Evolutionary conservation across 2,113 vertebrate species (phyloP), one percentile per base, ranked within the genome.

Genomic region (Tichodroma muraria): DNA sequence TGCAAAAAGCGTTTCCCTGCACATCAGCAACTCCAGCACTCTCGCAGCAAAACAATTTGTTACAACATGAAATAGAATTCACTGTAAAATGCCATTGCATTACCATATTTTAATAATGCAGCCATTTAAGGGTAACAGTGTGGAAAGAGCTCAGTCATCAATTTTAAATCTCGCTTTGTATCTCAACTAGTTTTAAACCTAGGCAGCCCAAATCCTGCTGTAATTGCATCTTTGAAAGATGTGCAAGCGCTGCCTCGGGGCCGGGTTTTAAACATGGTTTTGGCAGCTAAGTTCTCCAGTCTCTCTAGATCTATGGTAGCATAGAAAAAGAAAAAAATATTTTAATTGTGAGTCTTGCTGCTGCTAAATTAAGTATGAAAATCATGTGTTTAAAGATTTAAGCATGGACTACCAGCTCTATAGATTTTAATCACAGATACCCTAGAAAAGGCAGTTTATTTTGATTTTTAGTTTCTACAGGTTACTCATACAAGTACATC

Each of bases 31-130:
- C 87, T 80, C 59, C 71, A 80, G 40, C 38, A 35, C 35, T 45
- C 72, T 21, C 25, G 1, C 35, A 50, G 80, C 66, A 91, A 96
- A 92, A 82, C 79, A 64, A 79, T 90, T 85, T 83, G 42, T 92
- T 77, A 77, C 90, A 94, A 75, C 18, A 6, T 42, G 50, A 60
- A 91, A 81, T 45, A 66, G 80, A 93, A 52, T 65, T 96, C n/a
- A 22, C 85, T 91, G 89, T 91, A 89, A 94, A 87, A 80, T 80
- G 82, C 76, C 57, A 28, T 45, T 79, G 68, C 56, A 80, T 88
- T 96, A 75, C 53, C 81, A 45, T 93, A 70, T 95, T 96, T 93
- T 93, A 91, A 92, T 93, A 90, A 92, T 31, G 65, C 56, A 77
- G 8, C 87, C 49, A 24, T 71, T 89, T 91, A 89, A 95, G 64